Base-by-base conservation (phyloP, 2,888 invertebrate genomes). In the Carterocephalus palaemon region DNA sequence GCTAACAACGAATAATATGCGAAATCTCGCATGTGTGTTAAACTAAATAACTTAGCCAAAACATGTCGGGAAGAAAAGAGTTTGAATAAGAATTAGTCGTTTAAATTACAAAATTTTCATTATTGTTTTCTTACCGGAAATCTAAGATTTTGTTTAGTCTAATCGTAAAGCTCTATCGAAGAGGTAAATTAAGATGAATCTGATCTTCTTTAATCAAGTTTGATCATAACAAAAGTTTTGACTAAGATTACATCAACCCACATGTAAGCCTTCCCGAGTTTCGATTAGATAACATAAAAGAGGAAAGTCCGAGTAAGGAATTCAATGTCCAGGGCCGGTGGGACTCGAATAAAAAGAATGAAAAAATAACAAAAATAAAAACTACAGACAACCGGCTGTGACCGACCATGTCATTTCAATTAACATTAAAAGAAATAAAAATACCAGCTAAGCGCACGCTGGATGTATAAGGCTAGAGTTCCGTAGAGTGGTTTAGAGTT, bases 351-450 rank as follows among this genome's bases (percentile, higher is more conserved):
- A 77, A 75, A 75, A 73, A 70, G 67, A 70, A 75, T 74, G 67
- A 74, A 75, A 70, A 72, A 70, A 73, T 67, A 74, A 75, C 70
- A 72, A 70, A 73, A 73, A 70, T 71, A 75, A 69, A 66, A 66
- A 66, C 63, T 62, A 55, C 53, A 55, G 49, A 43, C 56, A 62
- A 57, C 59, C 60, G 68, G 55, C 66, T 65, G 68, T 63, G 70
- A 75, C 70, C 62, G 68, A 51, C 64, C 67, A 66, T 71, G 75
- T 84, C 74, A 75, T 76, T 83, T 85, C 80, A 84, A 85, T 85
- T 84, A 84, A 76, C 75, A 73, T 79, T 72, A 63, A 62, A 59
- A 63, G 66, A 70, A 66, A 77, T 78, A 77, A 74, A 75, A 76
- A 74, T 70, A n/a, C n/a, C n/a, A n/a, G 59, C 65, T 65, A 54